Percentiles rank a stretch among this genome's conserved stretches.
Conservation (phyloP, 2,113 vertebrate genomes). For the Gallinago media region DNA sequence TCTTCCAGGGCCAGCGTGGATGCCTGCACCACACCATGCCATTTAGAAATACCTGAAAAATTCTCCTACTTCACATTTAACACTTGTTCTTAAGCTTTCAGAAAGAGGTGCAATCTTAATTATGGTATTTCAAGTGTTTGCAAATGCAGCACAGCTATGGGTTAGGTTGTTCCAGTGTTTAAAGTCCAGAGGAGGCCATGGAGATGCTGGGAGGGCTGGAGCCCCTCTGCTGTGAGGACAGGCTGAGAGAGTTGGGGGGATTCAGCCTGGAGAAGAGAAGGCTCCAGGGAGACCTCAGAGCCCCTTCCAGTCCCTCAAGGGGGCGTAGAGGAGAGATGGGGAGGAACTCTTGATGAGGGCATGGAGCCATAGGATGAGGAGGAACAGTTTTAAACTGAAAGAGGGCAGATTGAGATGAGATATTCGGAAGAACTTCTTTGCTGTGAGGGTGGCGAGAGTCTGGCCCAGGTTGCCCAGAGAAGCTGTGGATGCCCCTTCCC, state of each 20-base stretch:
- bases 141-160: background rate
- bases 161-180: background rate
- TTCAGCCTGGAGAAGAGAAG: background rate
- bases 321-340: background rate
- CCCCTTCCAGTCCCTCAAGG: background rate
- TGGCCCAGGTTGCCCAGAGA: background rate
- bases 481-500: background rate
- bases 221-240: background rate
- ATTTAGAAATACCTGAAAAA: background rate
- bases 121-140: background rate
- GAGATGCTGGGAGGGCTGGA: too few species aligned
- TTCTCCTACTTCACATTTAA: background rate
- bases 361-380: background rate
- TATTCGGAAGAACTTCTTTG: fast-evolving
- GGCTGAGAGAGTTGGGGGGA: background rate
- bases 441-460: background rate
- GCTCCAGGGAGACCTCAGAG: background rate
- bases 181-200: too few species aligned
- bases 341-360: background rate
- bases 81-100: background rate
- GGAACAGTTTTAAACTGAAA: background rate
- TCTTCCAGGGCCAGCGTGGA: background rate
- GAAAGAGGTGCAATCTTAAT: background rate
- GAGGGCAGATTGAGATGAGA: background rate
- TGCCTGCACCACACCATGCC: background rate